Evolutionary conservation across 2,797 vertebrate genomes (phyloP).

Genomic region (Sardinella longiceps): DNA sequence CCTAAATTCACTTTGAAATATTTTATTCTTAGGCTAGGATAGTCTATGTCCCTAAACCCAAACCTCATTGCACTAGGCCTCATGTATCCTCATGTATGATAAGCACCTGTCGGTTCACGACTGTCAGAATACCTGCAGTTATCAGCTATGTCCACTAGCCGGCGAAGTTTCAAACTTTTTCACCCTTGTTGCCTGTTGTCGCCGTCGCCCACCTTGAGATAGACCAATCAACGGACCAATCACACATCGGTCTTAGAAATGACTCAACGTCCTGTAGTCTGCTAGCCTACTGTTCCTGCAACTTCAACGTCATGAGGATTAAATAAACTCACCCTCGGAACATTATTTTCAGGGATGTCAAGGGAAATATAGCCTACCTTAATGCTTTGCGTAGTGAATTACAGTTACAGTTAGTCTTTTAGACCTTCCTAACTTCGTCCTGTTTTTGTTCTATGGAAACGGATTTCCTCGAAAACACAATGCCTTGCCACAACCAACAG

Average conservation of each 20-base stretch:
- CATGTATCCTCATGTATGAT: too few species aligned
- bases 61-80: too few species aligned
- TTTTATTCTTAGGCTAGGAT: too few species aligned
- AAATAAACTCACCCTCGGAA: background rate
- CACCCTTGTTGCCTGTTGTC: background rate
- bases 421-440: background rate
- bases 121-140: background rate
- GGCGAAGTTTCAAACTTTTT: conserved; percentile 15
- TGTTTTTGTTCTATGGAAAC: conserved; percentile 51
- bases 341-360: conserved; percentile 12
- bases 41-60: too few species aligned
- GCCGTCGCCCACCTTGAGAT: background rate
- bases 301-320: conserved; percentile 22
- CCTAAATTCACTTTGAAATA: too few species aligned
- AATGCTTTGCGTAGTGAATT: background rate
- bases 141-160: background rate
- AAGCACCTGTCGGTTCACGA: background rate
- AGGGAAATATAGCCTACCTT: background rate
- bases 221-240: background rate
- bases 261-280: conserved; percentile 12
- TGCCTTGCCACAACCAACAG: conserved; percentile 72
- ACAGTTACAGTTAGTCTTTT: background rate
- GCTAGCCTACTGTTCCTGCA: background rate
- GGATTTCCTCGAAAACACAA: conserved; percentile 49
- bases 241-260: background rate